Base-by-base conservation (phyloP, 92 coral and sea anemone species). In the Plumapathes pennacea region DNA sequence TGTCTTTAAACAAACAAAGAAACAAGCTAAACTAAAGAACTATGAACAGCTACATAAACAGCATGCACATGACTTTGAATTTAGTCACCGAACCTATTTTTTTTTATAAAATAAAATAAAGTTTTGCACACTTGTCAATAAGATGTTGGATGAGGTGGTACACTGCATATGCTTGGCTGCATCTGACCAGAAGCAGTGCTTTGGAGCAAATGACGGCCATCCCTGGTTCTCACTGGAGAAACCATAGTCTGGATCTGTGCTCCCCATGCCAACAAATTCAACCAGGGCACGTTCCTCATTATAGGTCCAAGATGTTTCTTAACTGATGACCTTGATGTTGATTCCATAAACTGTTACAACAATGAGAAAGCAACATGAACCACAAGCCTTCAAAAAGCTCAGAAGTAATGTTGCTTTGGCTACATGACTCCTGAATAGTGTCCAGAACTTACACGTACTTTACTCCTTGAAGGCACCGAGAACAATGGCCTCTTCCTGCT, bases 281-380 rank as follows among this genome's bases (percentile, higher is more conserved):
- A 55, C 74, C 46, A 72, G 48, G 39, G 87, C 81, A 43, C 54
- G 42, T 37, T 72, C 87, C 27, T 80, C 86, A 24, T 66, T 63
- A 36, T 23, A 46, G 17, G 72, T 31, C 76, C 86, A 80, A 0
- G 47, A 39, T 80, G 86, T 24, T 38, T 54, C 30, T 52, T 71
- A 15, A 80, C 86, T 11, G 86, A 70, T 1, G 76, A 80, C 37
- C 72, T 66, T 30, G n/a, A n/a, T n/a, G n/a, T n/a, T n/a, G n/a
- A n/a, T n/a, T n/a, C n/a, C n/a, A n/a, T n/a, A n/a, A n/a, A n/a
- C n/a, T n/a, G n/a, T n/a, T n/a, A n/a, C n/a, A n/a, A n/a, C n/a
- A n/a, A n/a, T n/a, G n/a, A n/a, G n/a, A n/a, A n/a, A n/a, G n/a
- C n/a, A n/a, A n/a, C n/a, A n/a, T n/a, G n/a, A n/a, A n/a, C n/a